These are phyloP conservation scores for Mobula birostris DNA, from an alignment of 2,113 vertebrate species.

Conservation along the genomic window DNA sequence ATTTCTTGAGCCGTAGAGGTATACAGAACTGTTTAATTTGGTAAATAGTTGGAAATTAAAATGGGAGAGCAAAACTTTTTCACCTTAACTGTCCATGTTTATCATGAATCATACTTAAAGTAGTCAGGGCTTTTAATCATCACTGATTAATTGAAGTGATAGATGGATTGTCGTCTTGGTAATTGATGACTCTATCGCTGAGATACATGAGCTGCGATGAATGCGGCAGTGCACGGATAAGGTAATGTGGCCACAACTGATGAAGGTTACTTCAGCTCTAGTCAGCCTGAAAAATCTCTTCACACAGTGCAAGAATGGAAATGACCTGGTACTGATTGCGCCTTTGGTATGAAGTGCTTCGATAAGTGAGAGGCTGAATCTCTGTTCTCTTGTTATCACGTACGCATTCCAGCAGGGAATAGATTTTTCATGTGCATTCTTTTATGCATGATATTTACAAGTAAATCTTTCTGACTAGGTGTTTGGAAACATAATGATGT, in stretches of 20 bases:
- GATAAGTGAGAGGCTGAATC: slow-evolving; percentile 21
- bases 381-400: neutral
- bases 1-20: neutral
- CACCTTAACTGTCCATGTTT: slow-evolving; percentile 38
- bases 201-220: slow-evolving; percentile 37
- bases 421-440: neutral
- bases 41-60: neutral
- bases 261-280: slow-evolving; percentile 40
- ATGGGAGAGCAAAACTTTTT: slow-evolving; percentile 7
- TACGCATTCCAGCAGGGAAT: neutral
- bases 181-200: slow-evolving; percentile 44
- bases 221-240: slow-evolving; percentile 39
- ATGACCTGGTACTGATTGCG: slow-evolving; percentile 34
- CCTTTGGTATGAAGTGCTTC: slow-evolving; percentile 10
- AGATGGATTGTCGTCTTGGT: slow-evolving; percentile 38
- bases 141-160: slow-evolving; percentile 44
- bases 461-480: neutral
- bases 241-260: slow-evolving; percentile 34
- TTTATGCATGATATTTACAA: slow-evolving; percentile 2
- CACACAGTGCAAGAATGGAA: slow-evolving; percentile 24
- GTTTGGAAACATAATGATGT: slow-evolving; percentile 29
- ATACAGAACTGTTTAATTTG: neutral
- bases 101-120: slow-evolving; percentile 37
- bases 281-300: slow-evolving; percentile 36
- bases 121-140: slow-evolving; percentile 40